phyloP scores from a whole-genome alignment of 2,888 invertebrate species.

The Amphipyra tragopoginis region DNA sequence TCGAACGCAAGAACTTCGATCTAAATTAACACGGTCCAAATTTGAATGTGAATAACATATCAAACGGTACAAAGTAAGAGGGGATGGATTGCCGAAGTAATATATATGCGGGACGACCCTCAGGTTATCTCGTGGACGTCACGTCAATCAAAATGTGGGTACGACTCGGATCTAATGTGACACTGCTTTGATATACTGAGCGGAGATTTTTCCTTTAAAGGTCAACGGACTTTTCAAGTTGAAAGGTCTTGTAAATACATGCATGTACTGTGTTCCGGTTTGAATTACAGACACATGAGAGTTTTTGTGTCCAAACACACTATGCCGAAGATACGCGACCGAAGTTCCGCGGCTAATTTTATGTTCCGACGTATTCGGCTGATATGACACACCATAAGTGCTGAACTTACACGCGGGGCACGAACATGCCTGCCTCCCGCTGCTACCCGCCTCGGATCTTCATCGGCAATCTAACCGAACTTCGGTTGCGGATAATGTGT shows the following conservation, averaged over 20 bases:
- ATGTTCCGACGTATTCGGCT: too few species aligned
- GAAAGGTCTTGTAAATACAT: neutral
- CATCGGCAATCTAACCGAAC: too few species aligned
- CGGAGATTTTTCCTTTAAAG: constrained; percentile 6
- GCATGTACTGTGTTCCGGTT: too few species aligned
- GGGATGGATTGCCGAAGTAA: constrained; percentile 55
- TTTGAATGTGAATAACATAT: constrained; percentile 49
- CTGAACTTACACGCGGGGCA: too few species aligned
- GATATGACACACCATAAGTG: too few species aligned
- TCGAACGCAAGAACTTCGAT: neutral
- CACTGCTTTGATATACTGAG: constrained; percentile 30
- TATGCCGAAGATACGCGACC: too few species aligned
- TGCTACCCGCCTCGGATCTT: too few species aligned
- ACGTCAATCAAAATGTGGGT: constrained; percentile 56
- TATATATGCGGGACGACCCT: constrained; percentile 65
- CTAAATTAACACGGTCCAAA: constrained; percentile 21
- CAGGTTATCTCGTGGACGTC: constrained; percentile 59
- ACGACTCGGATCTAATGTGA: constrained; percentile 25
- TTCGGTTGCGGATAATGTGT: too few species aligned
- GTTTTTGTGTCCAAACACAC: too few species aligned
- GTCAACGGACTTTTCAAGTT: constrained; percentile 2
- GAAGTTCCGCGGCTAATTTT: too few species aligned
- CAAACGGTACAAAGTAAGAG: constrained; percentile 44
- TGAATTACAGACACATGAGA: too few species aligned
- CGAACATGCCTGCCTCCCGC: too few species aligned